Percentiles rank a stretch among this genome's conserved stretches.
Evolutionary conservation across 2,797 vertebrate genomes (phyloP).

Genomic region (Orientallactaga sibirica): DNA sequence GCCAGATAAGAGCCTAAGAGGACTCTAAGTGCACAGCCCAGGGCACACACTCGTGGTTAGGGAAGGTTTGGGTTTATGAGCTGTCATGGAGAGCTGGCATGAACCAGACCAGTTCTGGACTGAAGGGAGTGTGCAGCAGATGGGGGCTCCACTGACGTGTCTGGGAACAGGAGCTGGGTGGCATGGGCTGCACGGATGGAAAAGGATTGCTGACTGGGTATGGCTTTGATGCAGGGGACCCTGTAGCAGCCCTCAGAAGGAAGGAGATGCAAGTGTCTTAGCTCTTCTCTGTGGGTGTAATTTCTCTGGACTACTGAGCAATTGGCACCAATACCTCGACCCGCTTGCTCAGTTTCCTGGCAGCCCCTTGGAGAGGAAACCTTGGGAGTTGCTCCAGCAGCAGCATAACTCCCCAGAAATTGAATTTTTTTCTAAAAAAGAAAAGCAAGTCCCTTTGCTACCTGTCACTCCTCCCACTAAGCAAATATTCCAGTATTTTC

Average conservation of each 20-base stretch:
- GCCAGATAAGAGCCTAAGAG: neutral
- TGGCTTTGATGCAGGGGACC: neutral
- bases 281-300: neutral
- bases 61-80: neutral
- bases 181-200: neutral
- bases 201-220: neutral
- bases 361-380: neutral
- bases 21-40: fast-evolving
- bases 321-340: neutral
- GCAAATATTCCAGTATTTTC: neutral
- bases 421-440: neutral
- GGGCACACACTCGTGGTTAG: neutral
- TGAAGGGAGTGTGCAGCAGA: neutral
- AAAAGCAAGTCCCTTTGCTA: neutral
- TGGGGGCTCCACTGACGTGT: neutral
- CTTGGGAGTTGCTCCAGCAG: neutral
- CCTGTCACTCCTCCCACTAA: neutral
- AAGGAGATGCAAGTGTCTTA: neutral
- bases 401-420: neutral
- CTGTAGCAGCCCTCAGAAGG: neutral
- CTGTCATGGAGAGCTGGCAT: neutral
- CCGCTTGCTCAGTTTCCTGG: neutral
- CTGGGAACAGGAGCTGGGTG: neutral
- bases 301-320: neutral
- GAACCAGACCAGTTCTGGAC: neutral